Evolutionary conservation across 2,888 invertebrate species (phyloP).

Genomic region (Cheilosia scutellata): DNA sequence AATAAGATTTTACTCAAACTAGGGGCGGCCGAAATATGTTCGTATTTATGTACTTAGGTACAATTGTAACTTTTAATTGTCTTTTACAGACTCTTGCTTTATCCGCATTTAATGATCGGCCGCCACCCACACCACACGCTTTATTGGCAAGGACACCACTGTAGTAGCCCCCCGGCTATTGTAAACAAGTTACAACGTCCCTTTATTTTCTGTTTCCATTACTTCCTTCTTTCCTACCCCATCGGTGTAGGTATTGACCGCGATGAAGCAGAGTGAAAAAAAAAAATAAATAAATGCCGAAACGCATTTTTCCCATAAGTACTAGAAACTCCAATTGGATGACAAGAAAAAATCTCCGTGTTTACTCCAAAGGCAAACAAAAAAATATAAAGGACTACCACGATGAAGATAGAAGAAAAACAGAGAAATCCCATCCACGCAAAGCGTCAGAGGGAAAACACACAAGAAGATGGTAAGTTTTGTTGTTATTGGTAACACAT

Average conservation of each 20-base stretch:
- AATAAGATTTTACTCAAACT: slow-evolving; percentile 14
- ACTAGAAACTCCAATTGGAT: slow-evolving; percentile 30
- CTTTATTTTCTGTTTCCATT: background rate
- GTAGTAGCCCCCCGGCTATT: slow-evolving; percentile 26
- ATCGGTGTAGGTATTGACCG: background rate
- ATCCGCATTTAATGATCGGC: background rate
- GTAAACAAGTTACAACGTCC: slow-evolving; percentile 45
- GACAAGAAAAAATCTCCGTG: slow-evolving; percentile 14
- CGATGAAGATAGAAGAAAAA: background rate
- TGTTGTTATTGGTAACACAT: slow-evolving; percentile 60
- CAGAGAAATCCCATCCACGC: slow-evolving; percentile 6
- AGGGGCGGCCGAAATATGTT: background rate
- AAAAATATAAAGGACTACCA: background rate
- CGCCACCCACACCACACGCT: background rate
- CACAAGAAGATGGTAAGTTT: slow-evolving; percentile 3
- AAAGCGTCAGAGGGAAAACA: background rate
- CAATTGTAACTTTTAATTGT: background rate
- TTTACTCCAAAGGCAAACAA: slow-evolving; percentile 22
- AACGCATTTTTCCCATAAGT: slow-evolving; percentile 46
- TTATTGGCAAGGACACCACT: slow-evolving; percentile 16
- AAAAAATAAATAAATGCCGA: background rate
- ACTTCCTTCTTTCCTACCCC: background rate
- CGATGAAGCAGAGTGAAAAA: background rate
- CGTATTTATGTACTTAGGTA: background rate
- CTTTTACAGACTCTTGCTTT: background rate